Conservation (phyloP, 2,113 vertebrate species). For the Muscicapa adusta region DNA sequence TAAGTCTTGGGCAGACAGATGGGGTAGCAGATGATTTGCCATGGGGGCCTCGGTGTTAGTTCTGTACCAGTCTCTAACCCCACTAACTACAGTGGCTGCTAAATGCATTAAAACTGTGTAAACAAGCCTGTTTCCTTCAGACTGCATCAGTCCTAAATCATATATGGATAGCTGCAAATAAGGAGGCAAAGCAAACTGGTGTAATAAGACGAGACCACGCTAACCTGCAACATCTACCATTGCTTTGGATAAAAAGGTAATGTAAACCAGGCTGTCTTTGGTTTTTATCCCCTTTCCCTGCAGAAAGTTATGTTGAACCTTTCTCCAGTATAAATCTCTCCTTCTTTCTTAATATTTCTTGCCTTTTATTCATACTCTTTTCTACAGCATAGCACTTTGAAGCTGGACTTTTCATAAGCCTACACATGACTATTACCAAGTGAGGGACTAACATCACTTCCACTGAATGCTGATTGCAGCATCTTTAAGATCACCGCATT, state of each 20-base stretch:
- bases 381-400: background rate
- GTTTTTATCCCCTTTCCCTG: background rate
- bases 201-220: background rate
- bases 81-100: background rate
- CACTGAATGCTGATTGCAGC: background rate
- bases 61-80: background rate
- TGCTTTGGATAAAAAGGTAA: background rate
- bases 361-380: background rate
- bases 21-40: background rate
- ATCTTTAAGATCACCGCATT: background rate
- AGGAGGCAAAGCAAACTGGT: background rate
- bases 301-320: background rate
- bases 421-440: background rate
- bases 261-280: background rate
- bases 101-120: background rate
- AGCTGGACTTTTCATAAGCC: background rate
- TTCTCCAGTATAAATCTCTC: background rate
- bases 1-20: background rate
- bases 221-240: background rate
- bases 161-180: background rate
- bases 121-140: background rate
- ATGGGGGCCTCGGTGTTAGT: too few species aligned
- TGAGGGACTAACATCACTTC: background rate
- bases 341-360: background rate
- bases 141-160: background rate